Percentiles rank a stretch among this genome's conserved stretches.
These are phyloP conservation scores for Carettochelys insculpta DNA, from an alignment of 2,113 vertebrate species.

Conservation along the genomic window DNA sequence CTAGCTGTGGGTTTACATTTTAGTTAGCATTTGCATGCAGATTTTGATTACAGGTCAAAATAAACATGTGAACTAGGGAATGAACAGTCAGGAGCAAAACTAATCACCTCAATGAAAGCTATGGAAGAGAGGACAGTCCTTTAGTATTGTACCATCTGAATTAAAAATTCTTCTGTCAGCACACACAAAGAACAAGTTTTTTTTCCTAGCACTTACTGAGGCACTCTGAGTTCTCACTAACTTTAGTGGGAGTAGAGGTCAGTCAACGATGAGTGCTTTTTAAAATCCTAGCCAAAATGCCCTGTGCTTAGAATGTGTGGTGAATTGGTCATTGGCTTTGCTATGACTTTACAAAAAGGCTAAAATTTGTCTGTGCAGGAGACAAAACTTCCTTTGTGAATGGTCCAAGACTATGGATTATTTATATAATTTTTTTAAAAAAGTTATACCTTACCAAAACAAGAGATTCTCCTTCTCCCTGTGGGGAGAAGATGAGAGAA, in stretches of 20 bases:
- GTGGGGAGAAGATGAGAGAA: not conserved
- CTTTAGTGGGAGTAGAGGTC: not conserved
- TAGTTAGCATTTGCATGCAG: not conserved
- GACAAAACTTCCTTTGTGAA: not conserved
- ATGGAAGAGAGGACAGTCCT: not conserved
- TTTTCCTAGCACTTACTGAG: constrained; percentile 16
- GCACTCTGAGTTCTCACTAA: not conserved
- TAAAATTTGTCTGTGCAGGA: not conserved
- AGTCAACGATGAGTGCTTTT: not conserved
- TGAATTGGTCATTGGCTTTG: not conserved
- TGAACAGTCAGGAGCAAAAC: not conserved
- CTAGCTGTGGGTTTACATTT: not conserved
- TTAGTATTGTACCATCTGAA: not conserved
- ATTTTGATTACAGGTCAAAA: not conserved
- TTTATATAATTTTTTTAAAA: not conserved
- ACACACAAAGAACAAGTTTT: constrained; percentile 18
- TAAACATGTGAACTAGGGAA: not conserved
- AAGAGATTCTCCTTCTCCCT: not conserved
- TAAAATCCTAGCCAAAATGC: not conserved
- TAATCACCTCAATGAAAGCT: constrained; percentile 7
- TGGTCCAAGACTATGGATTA: not conserved
- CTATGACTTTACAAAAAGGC: not conserved
- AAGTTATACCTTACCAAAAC: not conserved
- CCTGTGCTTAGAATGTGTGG: not conserved
- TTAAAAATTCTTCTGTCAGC: not conserved